phyloP scores from a whole-genome alignment of 1,140 invertebrate species.

The Fopius arisanus region DNA sequence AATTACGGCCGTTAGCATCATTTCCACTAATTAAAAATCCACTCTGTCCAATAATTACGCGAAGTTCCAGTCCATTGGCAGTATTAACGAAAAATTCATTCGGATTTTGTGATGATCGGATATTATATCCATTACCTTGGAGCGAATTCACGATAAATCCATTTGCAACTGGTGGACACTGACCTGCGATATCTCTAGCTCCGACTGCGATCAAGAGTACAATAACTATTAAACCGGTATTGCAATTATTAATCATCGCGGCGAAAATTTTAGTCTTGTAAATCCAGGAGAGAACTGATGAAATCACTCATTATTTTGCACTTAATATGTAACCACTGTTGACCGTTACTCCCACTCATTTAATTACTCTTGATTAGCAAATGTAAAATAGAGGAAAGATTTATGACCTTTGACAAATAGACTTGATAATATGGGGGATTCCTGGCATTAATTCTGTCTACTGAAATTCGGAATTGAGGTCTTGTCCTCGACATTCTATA shows the following conservation, averaged over 20 bases:
- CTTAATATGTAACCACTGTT: background rate
- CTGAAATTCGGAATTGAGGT: too few relatives aligned
- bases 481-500: too few relatives aligned
- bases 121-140: background rate
- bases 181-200: background rate
- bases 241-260: background rate
- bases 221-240: background rate
- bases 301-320: background rate
- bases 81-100: background rate
- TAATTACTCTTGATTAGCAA: too few relatives aligned
- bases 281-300: background rate
- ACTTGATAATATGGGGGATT: too few relatives aligned
- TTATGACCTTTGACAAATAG: too few relatives aligned
- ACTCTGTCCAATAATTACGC: background rate
- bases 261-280: background rate
- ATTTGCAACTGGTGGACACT: background rate
- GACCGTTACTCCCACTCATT: background rate
- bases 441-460: too few relatives aligned
- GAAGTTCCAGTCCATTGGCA: background rate
- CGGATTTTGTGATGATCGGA: background rate
- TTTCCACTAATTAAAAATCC: constrained; percentile 19
- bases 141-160: background rate
- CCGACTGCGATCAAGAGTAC: background rate
- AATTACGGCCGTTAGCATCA: background rate
- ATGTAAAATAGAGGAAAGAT: too few relatives aligned